phyloP scores from a whole-genome alignment of 1,140 invertebrate species.

The Hyposmocoma kahamanoa region DNA sequence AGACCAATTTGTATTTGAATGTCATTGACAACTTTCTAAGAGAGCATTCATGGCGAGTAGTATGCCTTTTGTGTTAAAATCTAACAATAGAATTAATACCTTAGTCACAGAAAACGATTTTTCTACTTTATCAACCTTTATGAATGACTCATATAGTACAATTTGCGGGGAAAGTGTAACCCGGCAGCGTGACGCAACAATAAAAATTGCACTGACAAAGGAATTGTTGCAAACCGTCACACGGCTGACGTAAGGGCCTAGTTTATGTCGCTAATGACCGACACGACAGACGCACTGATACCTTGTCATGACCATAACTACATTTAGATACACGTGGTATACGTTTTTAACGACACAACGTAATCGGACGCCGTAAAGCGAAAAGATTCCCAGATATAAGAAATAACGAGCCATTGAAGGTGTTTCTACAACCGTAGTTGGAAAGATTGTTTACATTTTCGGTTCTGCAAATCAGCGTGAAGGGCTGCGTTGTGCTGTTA shows the following conservation, averaged over 20 bases:
- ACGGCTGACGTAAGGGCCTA: conserved; percentile 26
- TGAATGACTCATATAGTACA: conserved; percentile 26
- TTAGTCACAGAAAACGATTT: conserved; percentile 19
- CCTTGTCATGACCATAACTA: conserved; percentile 13
- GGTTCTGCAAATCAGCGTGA: conserved; percentile 60
- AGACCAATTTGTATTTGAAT: conserved; percentile 2
- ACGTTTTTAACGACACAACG: too few species aligned
- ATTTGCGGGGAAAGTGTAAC: conserved; percentile 60
- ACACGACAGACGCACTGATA: conserved; percentile 28
- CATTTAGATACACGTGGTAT: background rate
- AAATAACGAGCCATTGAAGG: too few species aligned
- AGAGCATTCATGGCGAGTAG: conserved; percentile 9
- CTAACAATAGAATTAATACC: conserved; percentile 6
- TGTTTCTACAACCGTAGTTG: too few species aligned
- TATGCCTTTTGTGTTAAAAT: conserved; percentile 12
- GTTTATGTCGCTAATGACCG: conserved; percentile 20
- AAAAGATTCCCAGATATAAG: too few species aligned
- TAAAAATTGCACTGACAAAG: conserved; percentile 65
- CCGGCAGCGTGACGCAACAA: conserved; percentile 58
- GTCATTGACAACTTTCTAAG: conserved; percentile 18
- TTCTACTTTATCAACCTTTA: conserved; percentile 18
- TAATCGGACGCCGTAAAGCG: too few species aligned
- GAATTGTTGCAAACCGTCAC: conserved; percentile 36
- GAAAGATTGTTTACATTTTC: conserved; percentile 52
- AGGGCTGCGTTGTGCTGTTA: conserved; percentile 46